Evolutionary conservation across 53 echinoderm and acorn worm species (phyloP).

Genomic region (Zoroaster sp.): DNA sequence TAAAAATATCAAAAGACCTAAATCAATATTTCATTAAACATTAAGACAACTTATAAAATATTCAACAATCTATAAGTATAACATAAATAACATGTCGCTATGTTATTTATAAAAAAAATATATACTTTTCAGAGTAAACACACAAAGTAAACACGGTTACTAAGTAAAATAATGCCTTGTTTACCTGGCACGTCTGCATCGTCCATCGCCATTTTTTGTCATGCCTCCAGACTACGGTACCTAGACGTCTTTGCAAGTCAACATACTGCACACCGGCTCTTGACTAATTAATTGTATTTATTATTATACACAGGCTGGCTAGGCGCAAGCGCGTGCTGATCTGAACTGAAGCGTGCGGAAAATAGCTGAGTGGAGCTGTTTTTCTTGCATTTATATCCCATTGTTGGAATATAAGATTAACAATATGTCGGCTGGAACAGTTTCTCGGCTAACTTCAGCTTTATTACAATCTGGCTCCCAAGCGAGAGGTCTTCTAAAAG

Average conservation of each 20-base stretch:
- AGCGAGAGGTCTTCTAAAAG: not conserved
- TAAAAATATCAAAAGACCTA: too few species aligned
- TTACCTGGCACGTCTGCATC: slow-evolving; percentile 73
- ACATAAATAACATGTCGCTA: too few species aligned
- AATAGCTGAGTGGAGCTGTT: too few species aligned
- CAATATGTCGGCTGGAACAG: slow-evolving; percentile 12
- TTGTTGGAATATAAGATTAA: too few species aligned
- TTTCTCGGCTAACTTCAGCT: not conserved
- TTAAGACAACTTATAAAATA: too few species aligned
- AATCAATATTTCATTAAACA: too few species aligned
- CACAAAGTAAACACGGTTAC: slow-evolving; percentile 2
- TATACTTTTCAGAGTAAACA: too few species aligned
- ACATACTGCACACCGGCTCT: not conserved
- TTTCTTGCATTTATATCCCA: too few species aligned
- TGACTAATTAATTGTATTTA: not conserved
- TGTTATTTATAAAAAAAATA: too few species aligned
- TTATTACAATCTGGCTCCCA: not conserved
- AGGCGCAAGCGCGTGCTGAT: too few species aligned
- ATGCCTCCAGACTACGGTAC: not conserved
- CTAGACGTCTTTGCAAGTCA: not conserved
- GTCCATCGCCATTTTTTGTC: slow-evolving; percentile 62
- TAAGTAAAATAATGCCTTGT: slow-evolving; percentile 30
- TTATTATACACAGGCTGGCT: not conserved
- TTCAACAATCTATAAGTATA: too few species aligned
- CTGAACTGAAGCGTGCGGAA: too few species aligned